Base-by-base conservation (phyloP, 2,797 vertebrate species). In the Typhlichthys subterraneus region DNA sequence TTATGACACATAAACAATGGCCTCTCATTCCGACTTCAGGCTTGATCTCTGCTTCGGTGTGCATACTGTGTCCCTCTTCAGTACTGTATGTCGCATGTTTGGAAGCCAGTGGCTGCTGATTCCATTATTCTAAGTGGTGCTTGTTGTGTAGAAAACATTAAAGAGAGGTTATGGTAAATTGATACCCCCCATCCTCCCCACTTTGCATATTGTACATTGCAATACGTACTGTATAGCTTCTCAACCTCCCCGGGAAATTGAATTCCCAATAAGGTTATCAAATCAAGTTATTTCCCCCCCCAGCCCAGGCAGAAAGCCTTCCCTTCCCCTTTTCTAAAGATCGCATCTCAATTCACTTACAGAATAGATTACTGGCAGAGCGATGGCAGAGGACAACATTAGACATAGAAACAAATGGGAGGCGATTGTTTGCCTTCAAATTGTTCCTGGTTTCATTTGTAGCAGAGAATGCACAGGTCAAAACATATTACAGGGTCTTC, bases 91-190 rank as follows among this genome's bases (percentile, higher is more conserved):
- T 38, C 33, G 8, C 33, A 38, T 38, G 33, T 3, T 23, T 38
- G 33, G 33, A 7, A 38, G 33, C 33, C 33, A 38, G 33, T 9
- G 33, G 33, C 33, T 53, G 47, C 56, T 81, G 63, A 84, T 80
- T 75, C 69, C 67, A 76, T 79, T 69, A 67, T 52, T 52, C 6
- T 31, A 52, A 69, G 50, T 19, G 70, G 63, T 65, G 59, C 63
- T 68, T 76, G 62, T 57, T 65, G 61, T 55, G 53, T 3, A 65
- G 51, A 67, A 70, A 60, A 66, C 59, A 74, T 61, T 47, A 33
- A 48, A 56, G 33, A 56, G 23, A 62, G 66, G 65, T 63, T 49
- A 38, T 15, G 63, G 46, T 60, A 31, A 67, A 76, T 14, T 55
- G 45, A 63, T 62, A 19, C 23, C 45, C 46, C 47, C 11, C 61